Evolutionary conservation across 1,140 invertebrate genomes (phyloP), one percentile per base, ranked within the genome.

Genomic region (Drosophila lacteicornis): DNA sequence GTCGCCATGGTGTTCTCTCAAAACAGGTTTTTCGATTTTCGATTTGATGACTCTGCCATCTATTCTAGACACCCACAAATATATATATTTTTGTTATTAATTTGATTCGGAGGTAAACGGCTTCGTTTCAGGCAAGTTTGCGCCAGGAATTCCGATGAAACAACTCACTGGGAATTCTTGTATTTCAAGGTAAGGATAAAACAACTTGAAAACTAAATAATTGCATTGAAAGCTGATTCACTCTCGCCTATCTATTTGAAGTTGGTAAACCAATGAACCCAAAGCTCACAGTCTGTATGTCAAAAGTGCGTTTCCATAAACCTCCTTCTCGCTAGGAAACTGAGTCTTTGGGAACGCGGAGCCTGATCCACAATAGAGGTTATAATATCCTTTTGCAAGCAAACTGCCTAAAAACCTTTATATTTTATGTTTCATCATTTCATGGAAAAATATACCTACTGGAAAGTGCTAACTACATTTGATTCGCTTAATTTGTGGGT

Each of bases 1-100:
- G 22, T 45, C 36, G 27, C 1, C 1, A 30, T 63, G 1, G 33
- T n/a, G 22, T 25, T 17, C 61, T 68, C 66, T 68, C 66, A 66
- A 62, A 66, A 66, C 57, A 45, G 62, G 62, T 66, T 66, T 62
- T 66, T 22, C 19, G 19, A 12, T 57, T 57, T 57, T 36, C 60
- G 61, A 62, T 46, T 66, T 62, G 19, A 61, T 66, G 62, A 19
- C 46, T 51, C 62, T 38, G 53, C 53, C 53, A 56, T 56, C 46
- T 69, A 66, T 66, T 66, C 53, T 62, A 66, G 42, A 66, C 62
- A 62, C 57, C 62, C 62, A 66, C 59, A 66, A 62, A 56, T 40
- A 40, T 25, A 40, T n/a, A 56, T 19, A 56, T 42, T 56, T 56
- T n/a, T 56, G 53, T 56, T 56, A 56, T 56, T 56, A 22, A 56